A percentile compares a stretch with the other conserved stretches of the same genome.
Evolutionary conservation across 92 coral and sea anemone genomes (phyloP).

Genomic region (Palythoa heliodiscus): DNA sequence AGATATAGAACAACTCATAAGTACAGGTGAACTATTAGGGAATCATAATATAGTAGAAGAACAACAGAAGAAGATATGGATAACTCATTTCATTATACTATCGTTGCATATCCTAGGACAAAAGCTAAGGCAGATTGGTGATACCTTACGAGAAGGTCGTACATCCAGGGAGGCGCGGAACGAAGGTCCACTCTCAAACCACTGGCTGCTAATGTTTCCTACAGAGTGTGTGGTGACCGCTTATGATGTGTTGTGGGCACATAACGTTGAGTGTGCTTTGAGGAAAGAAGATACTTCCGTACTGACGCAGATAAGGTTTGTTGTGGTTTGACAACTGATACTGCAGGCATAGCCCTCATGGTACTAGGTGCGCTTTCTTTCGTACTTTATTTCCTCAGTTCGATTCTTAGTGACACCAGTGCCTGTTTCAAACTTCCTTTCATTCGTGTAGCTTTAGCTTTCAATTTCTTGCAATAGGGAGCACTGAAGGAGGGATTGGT

Average conservation of each 20-base stretch:
- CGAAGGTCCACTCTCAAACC: slow-evolving; percentile 3
- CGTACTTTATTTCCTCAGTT: no score
- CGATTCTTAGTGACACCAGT: no score
- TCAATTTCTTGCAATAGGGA: no score
- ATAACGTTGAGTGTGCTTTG: slow-evolving; percentile 67
- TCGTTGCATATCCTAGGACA: neutral
- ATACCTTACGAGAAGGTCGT: neutral
- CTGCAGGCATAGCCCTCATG: neutral
- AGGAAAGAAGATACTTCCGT: slow-evolving; percentile 49
- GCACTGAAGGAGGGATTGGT: no score
- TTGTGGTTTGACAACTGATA: neutral
- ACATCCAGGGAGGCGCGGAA: neutral
- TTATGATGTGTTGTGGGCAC: slow-evolving; percentile 78
- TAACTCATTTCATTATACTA: neutral
- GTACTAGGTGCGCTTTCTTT: neutral
- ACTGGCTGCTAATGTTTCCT: slow-evolving; percentile 73
- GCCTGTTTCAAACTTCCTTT: no score
- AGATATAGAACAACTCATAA: slow-evolving; percentile 44
- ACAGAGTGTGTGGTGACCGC: slow-evolving; percentile 81
- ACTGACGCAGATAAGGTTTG: slow-evolving; percentile 67
- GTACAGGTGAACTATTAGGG: slow-evolving; percentile 7
- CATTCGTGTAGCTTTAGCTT: no score
- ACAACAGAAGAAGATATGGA: no score
- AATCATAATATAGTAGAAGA: no score
- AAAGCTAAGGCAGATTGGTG: neutral